Evolutionary conservation across 1,140 invertebrate species (phyloP), one percentile per base, ranked within the genome.

Genomic region (Delia radicum): DNA sequence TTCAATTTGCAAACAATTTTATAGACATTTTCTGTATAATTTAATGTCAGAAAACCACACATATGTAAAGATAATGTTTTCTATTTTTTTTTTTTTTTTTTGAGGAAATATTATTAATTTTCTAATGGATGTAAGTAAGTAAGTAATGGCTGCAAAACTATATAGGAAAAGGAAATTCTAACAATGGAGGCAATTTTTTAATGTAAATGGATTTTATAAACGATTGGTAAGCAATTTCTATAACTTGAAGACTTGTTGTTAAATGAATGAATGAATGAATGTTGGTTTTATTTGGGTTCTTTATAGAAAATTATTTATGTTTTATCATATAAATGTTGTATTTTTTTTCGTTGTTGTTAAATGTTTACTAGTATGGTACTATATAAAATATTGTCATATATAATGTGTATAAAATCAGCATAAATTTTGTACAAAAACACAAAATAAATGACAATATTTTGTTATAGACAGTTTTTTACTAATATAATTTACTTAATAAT

Each of bases 321-420:
- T 37, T 24, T 18, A 65, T 24, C 15, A 69, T 18, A 33, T 69
- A 33, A 10, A 37, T 69, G 62, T 29, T 28, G 28, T 65, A n/a
- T n/a, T n/a, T n/a, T n/a, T n/a, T n/a, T n/a, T n/a, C 29, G 33
- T 33, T 33, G 31, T 33, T 33, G 4, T 8, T 5, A 37, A 37
- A 37, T 37, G 37, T 42, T 10, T 42, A 10, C 10, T 2, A 0
- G 1, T 2, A 12, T 33, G 13, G 33, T 33, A 33, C n/a, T 33
- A 12, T 13, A 42, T 5, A 42, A 42, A 55, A 55, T 55, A 21
- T 55, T 21, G n/a, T 21, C 48, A 55, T 21, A 55, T 55, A 18
- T 55, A 65, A 69, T 69, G 31, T 33, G 65, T 37, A 69, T 69
- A 69, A 69, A 69, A 69, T 69, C 65, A 69, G 24, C 65, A 69